Base-by-base conservation (phyloP, 2,113 vertebrate genomes). In the Daboia siamensis region DNA sequence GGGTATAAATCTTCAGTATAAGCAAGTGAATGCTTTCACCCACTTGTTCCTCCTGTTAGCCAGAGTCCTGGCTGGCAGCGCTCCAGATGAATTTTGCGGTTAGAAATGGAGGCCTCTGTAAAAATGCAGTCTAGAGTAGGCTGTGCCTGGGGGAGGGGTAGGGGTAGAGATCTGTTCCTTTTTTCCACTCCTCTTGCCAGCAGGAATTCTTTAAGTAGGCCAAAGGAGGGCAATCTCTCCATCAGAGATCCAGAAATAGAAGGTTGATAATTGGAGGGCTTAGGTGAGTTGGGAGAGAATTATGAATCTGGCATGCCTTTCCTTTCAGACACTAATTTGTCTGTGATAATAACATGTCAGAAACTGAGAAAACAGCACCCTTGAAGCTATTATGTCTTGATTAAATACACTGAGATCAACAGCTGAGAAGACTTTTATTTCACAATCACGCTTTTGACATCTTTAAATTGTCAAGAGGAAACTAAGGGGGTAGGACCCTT, bases 281-380 rank as follows among this genome's bases (percentile, higher is more conserved):
- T 55, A 17, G 29, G 61, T 52, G 85, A 51, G 39, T 56, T 44
- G 86, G 87, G 64, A 3, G 61, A 69, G n/a, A 54, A 21, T 52
- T 87, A 52, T 33, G 69, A 91, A 88, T 80, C 86, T 80, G 91
- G n/a, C 59, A 88, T 29, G 51, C 52, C 24, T 33, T 69, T 29
- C 52, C 56, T 88, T 88, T 74, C 88, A 88, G 51, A 88, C 33
- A 46, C 86, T 74, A 80, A 92, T 88, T 92, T 92, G 33, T 80
- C 51, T 88, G 91, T 21, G 86, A 88, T 92, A 39, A 91, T 86
- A 87, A 88, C 52, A 26, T 56, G 61, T 92, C 51, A 74, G 91
- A 88, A 88, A 46, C 59, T 88, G 86, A 87, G 59, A 88, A 92
- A 44, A 92, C 87, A 88, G 86, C n/a, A 88, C 84, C 48, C 44